A percentile compares a stretch with the other conserved stretches of the same genome.
Conservation (phyloP, 2,797 vertebrate species). For the Micromesistius poutassou region DNA sequence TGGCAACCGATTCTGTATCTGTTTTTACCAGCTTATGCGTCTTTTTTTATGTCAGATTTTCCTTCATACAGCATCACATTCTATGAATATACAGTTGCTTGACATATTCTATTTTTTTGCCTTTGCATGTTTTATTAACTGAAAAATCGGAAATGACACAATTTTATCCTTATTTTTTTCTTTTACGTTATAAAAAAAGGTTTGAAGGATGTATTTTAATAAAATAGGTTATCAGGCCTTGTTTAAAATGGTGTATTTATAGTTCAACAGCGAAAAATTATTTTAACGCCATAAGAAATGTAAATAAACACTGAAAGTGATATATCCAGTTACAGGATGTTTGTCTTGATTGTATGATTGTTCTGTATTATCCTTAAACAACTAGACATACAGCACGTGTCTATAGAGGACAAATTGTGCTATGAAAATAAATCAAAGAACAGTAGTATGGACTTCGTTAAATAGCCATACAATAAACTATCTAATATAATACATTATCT, state of each 20-base stretch:
- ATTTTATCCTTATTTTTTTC: constrained; percentile 49
- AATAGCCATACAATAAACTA: too few species aligned
- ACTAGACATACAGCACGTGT: not conserved
- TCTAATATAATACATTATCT: too few species aligned
- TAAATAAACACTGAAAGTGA: constrained; percentile 76
- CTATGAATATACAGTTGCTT: constrained; percentile 62
- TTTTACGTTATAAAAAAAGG: constrained; percentile 58
- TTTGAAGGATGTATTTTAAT: constrained; percentile 74
- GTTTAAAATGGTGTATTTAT: constrained; percentile 72
- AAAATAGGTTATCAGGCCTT: constrained; percentile 61
- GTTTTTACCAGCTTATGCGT: constrained; percentile 42
- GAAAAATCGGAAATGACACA: constrained; percentile 57
- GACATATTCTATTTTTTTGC: constrained; percentile 64
- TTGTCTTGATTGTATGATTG: not conserved
- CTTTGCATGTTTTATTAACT: constrained; percentile 77
- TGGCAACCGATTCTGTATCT: constrained; percentile 59
- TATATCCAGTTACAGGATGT: constrained; percentile 17
- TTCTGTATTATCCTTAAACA: not conserved
- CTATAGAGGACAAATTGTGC: too few species aligned
- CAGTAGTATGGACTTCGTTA: too few species aligned
- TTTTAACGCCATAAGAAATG: constrained; percentile 69
- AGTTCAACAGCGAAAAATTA: constrained; percentile 65
- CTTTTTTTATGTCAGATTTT: constrained; percentile 45
- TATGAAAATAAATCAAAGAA: too few species aligned
- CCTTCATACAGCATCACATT: constrained; percentile 60